Conservation (phyloP, 2,888 invertebrate species). For the Hypolimnas misippus region DNA sequence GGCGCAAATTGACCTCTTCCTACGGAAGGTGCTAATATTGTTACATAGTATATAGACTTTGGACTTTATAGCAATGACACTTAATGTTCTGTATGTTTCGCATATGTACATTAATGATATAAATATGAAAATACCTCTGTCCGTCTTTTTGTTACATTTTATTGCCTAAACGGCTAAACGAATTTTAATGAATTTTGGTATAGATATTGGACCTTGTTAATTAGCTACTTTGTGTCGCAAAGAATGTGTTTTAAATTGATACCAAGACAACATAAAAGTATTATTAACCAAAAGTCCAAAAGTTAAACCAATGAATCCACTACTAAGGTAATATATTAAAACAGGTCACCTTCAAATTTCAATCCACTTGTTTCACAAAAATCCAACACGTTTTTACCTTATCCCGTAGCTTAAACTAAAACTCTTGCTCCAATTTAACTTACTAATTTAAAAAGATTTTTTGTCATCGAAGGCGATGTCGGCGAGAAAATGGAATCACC, state of each 20-base stretch:
- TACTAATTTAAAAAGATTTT: constrained; percentile 51
- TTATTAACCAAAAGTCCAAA: no score
- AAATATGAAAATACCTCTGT: no score
- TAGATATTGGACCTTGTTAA: no score
- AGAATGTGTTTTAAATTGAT: no score
- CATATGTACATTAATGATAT: no score
- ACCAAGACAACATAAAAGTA: no score
- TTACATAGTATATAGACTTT: not conserved
- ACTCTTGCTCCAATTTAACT: constrained; percentile 42
- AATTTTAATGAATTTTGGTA: no score
- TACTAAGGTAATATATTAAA: no score
- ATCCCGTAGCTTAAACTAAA: constrained; percentile 35
- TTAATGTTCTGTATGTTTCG: not conserved
- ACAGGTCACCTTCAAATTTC: not conserved
- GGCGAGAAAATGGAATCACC: constrained; percentile 59
- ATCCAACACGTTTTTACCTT: constrained; percentile 28
- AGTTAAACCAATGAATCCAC: no score
- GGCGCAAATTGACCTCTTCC: constrained; percentile 39
- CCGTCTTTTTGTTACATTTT: no score
- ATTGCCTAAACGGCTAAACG: no score
- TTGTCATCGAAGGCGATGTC: constrained; percentile 50
- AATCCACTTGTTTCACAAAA: not conserved
- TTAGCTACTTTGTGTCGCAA: no score
- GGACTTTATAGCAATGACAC: not conserved
- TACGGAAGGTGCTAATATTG: constrained; percentile 26